These are phyloP conservation scores for Spisula solida DNA, from an alignment of 2,888 invertebrate genomes.

Conservation along the genomic window DNA sequence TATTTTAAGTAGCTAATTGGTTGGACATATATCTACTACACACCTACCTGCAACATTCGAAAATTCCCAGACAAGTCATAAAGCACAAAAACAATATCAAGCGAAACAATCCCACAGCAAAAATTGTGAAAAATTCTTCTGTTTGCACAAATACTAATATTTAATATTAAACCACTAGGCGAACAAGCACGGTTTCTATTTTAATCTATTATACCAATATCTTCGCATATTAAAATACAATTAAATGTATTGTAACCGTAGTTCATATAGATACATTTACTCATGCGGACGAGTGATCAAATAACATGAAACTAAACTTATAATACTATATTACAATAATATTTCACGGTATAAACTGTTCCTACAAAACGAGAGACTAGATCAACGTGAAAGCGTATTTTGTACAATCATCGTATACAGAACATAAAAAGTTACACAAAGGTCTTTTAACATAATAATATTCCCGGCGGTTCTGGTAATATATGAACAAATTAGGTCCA, in stretches of 20 bases:
- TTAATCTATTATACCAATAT: not conserved
- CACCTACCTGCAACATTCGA: too few species aligned
- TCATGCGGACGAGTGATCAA: not conserved
- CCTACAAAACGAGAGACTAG: not conserved
- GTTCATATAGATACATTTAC: conserved; percentile 9
- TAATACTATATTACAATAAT: conserved; percentile 18
- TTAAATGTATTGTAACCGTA: not conserved
- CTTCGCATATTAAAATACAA: conserved; percentile 13
- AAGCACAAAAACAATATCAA: too few species aligned
- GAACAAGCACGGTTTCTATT: not conserved
- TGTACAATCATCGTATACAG: not conserved
- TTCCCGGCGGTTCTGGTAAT: too few species aligned
- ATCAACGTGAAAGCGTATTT: not conserved
- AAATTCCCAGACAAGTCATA: too few species aligned
- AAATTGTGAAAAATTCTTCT: too few species aligned
- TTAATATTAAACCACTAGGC: conserved; percentile 9
- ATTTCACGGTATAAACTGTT: not conserved
- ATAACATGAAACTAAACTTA: not conserved
- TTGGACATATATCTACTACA: too few species aligned
- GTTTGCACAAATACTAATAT: too few species aligned
- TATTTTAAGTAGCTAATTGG: too few species aligned
- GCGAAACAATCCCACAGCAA: too few species aligned
- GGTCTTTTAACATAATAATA: too few species aligned
- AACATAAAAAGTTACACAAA: too few species aligned
- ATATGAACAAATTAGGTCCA: too few species aligned